Evolutionary conservation across 2,888 invertebrate genomes (phyloP).

Genomic region (Bombylius major): DNA sequence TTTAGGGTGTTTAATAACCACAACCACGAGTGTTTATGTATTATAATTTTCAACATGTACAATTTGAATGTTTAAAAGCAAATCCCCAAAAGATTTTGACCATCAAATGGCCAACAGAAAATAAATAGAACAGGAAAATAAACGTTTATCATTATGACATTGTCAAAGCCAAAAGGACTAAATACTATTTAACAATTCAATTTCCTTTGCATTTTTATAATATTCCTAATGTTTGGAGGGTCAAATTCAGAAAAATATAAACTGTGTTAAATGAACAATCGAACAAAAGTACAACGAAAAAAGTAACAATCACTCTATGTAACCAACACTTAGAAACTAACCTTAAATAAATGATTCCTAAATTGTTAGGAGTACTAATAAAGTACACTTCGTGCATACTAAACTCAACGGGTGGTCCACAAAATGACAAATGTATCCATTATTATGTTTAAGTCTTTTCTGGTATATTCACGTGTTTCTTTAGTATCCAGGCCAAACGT

Average conservation of each 20-base stretch:
- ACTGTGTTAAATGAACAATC: not conserved
- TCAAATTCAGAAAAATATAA: not conserved
- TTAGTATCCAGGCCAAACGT: not conserved
- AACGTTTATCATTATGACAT: too few species aligned
- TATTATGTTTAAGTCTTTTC: not conserved
- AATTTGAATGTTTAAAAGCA: too few species aligned
- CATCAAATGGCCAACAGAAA: too few species aligned
- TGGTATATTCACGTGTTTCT: not conserved
- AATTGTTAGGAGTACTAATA: not conserved
- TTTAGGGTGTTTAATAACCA: too few species aligned
- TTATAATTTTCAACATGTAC: too few species aligned
- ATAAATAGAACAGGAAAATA: too few species aligned
- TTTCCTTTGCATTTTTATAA: constrained; percentile 5
- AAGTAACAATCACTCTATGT: constrained; percentile 9
- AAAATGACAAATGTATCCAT: constrained; percentile 16
- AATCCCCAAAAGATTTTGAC: too few species aligned
- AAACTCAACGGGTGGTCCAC: constrained; percentile 14
- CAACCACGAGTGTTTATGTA: too few species aligned
- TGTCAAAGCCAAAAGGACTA: too few species aligned
- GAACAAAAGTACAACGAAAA: constrained; percentile 6
- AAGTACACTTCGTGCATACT: not conserved
- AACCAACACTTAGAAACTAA: constrained; percentile 8
- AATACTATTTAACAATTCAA: constrained; percentile 11
- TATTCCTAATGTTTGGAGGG: too few species aligned
- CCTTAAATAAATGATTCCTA: constrained; percentile 9